Percentiles rank a stretch among this genome's conserved stretches.
These are phyloP conservation scores for Conomelus anceps DNA, from an alignment of 2,888 invertebrate species.

Conservation along the genomic window DNA sequence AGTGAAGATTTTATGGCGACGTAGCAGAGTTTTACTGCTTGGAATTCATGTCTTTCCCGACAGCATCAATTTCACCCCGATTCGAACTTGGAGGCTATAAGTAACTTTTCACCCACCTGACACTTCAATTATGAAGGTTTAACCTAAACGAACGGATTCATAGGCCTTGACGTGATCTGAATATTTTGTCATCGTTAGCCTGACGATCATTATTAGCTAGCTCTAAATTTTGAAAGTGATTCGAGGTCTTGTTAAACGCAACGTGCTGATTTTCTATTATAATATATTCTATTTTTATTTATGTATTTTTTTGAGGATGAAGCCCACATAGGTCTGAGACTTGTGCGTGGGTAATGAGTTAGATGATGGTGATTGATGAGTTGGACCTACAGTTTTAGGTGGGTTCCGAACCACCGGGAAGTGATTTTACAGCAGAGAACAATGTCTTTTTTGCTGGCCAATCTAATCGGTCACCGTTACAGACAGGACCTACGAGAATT, in stretches of 20 bases:
- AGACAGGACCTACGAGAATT: too few relatives aligned
- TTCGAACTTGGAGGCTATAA: neutral
- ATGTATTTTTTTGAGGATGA: too few relatives aligned
- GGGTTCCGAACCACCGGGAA: too few relatives aligned
- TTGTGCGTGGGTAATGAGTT: too few relatives aligned
- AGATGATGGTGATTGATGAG: too few relatives aligned
- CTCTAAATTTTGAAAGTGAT: neutral
- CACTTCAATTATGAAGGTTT: neutral
- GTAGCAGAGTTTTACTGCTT: neutral
- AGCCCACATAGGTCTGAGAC: too few relatives aligned
- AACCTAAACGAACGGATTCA: neutral
- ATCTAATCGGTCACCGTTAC: too few relatives aligned
- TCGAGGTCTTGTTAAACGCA: neutral
- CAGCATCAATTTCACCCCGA: neutral
- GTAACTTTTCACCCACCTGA: neutral
- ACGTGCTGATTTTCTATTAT: too few relatives aligned
- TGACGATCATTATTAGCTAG: neutral
- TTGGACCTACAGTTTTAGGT: too few relatives aligned
- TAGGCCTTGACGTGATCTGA: neutral
- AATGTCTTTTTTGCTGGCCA: too few relatives aligned
- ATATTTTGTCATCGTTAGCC: neutral
- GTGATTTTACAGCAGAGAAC: too few relatives aligned
- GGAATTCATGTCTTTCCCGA: neutral
- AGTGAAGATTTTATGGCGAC: neutral
- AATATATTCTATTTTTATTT: too few relatives aligned